Percentiles rank a stretch among this genome's conserved stretches.
These are phyloP conservation scores for Eupleurogrammus muticus DNA, from an alignment of 2,797 vertebrate species.

Conservation along the genomic window DNA sequence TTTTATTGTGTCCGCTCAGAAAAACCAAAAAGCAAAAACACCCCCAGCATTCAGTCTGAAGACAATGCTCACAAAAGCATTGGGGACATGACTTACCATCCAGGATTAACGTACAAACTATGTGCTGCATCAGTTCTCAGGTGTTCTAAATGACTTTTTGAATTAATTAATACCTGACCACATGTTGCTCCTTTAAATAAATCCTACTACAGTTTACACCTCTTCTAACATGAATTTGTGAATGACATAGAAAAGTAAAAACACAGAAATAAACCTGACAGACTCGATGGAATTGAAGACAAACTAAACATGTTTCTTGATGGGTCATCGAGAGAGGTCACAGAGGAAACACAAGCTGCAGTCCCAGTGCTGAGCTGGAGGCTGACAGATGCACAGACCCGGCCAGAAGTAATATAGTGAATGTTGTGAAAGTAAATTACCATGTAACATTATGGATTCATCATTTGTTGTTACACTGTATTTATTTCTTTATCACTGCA, in stretches of 20 bases:
- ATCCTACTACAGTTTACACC: slow-evolving; percentile 43
- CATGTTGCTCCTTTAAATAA: slow-evolving; percentile 60
- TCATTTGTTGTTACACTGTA: too few species aligned
- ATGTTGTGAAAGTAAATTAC: not conserved
- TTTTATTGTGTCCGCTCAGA: slow-evolving; percentile 80
- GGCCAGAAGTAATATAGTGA: slow-evolving; percentile 47
- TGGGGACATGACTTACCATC: slow-evolving; percentile 74
- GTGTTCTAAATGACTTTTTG: slow-evolving; percentile 66
- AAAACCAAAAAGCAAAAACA: slow-evolving; percentile 79
- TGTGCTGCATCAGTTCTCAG: slow-evolving; percentile 44
- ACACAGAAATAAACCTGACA: slow-evolving; percentile 36
- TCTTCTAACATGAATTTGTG: slow-evolving; percentile 24
- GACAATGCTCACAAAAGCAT: slow-evolving; percentile 75
- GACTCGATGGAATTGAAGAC: slow-evolving; percentile 18
- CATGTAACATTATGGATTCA: too few species aligned
- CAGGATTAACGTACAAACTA: slow-evolving; percentile 56
- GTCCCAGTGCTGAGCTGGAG: slow-evolving; percentile 28
- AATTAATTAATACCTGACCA: slow-evolving; percentile 62
- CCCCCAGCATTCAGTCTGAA: slow-evolving; percentile 70
- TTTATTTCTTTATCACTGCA: too few species aligned
- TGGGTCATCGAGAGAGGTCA: slow-evolving; percentile 11
- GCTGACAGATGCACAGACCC: slow-evolving; percentile 28
- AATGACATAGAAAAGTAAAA: slow-evolving; percentile 13
- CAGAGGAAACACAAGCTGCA: slow-evolving; percentile 23
- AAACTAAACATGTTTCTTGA: slow-evolving; percentile 32